These are phyloP conservation scores for Carettochelys insculpta DNA, from an alignment of 2,113 vertebrate genomes.

Conservation along the genomic window DNA sequence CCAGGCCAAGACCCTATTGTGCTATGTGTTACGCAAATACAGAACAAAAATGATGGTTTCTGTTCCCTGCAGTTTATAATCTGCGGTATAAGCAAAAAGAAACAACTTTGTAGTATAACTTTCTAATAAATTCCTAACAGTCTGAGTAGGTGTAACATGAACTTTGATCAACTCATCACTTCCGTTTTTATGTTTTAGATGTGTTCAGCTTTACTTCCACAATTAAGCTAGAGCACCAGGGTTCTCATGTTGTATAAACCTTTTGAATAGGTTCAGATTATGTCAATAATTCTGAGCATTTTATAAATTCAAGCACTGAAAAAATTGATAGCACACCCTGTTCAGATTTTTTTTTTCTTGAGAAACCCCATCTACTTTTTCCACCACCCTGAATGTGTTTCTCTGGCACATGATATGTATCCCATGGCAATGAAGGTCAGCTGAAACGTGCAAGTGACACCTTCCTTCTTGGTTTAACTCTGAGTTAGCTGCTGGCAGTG, in stretches of 20 bases:
- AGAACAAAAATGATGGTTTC: background rate
- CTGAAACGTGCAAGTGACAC: background rate
- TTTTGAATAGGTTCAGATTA: background rate
- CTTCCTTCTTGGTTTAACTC: background rate
- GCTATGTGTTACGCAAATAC: background rate
- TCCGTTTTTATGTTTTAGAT: background rate
- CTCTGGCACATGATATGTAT: background rate
- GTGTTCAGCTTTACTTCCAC: background rate
- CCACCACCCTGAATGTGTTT: background rate
- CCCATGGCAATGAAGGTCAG: background rate
- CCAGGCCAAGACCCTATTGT: fast-evolving
- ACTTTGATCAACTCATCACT: background rate
- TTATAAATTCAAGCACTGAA: background rate
- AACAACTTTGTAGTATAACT: background rate
- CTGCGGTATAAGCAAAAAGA: background rate
- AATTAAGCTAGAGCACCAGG: background rate
- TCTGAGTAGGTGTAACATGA: background rate
- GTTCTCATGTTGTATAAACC: background rate
- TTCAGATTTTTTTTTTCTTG: background rate
- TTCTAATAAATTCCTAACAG: background rate
- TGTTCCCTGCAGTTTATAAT: background rate
- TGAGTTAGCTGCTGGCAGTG: fast-evolving
- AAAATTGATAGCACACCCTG: background rate
- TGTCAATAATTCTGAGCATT: background rate
- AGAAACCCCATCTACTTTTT: background rate